phyloP scores from a whole-genome alignment of 2,888 invertebrate genomes.

The Geotrupes spiniger region DNA sequence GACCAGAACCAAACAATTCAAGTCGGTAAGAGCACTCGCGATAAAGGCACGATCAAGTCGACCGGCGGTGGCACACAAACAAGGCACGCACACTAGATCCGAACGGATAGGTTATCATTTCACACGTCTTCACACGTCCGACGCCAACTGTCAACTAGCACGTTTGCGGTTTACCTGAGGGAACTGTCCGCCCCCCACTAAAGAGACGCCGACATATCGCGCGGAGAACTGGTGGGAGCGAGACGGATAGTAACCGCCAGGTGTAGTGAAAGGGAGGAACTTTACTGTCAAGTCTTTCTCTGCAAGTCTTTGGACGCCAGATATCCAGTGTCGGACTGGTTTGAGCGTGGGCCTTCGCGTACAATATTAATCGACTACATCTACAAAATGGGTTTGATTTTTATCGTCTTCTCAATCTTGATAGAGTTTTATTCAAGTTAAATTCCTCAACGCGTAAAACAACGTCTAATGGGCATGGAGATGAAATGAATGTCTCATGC shows the following conservation, averaged over 20 bases:
- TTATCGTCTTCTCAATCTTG: too few species aligned
- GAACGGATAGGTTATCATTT: conserved; percentile 11
- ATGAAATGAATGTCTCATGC: too few species aligned
- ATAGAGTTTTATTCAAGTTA: too few species aligned
- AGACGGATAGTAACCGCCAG: conserved; percentile 31
- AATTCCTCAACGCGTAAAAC: too few species aligned
- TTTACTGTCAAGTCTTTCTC: conserved; percentile 8
- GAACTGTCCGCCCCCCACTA: conserved; percentile 35
- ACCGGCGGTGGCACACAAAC: conserved; percentile 8
- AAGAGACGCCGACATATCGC: conserved; percentile 22
- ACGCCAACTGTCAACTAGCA: conserved; percentile 40
- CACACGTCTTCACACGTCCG: conserved; percentile 15
- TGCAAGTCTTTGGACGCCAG: too few species aligned
- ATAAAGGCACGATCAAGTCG: conserved; percentile 25
- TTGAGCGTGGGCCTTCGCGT: too few species aligned
- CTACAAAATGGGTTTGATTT: too few species aligned
- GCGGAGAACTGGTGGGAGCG: conserved; percentile 21
- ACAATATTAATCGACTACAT: too few species aligned
- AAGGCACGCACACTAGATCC: conserved; percentile 9
- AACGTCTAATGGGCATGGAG: too few species aligned
- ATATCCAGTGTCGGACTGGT: too few species aligned
- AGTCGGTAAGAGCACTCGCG: neutral
- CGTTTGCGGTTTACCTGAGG: conserved; percentile 35
- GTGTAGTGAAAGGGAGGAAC: conserved; percentile 41
- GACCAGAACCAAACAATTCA: conserved; percentile 12